phyloP scores from a whole-genome alignment of 92 coral and sea anemone genomes.

The Virgularia gustaviana region DNA sequence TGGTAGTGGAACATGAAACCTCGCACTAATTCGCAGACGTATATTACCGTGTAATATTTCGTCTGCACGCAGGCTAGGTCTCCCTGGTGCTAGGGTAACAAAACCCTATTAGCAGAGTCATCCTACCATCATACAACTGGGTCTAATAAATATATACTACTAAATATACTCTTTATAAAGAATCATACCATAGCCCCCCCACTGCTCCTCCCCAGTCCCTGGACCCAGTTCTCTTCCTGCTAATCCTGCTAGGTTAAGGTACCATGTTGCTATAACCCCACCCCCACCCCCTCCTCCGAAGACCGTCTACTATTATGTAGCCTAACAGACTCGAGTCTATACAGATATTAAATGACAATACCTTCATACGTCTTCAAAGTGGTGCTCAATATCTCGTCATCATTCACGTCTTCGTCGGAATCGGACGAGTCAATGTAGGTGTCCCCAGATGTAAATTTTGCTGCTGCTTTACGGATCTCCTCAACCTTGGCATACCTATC shows the following conservation, averaged over 20 bases:
- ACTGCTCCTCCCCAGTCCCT: slow-evolving; percentile 8
- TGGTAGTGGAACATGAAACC: no score
- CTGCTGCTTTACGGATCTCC: slow-evolving; percentile 61
- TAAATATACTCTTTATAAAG: no score
- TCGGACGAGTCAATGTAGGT: slow-evolving; percentile 77
- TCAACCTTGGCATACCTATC: slow-evolving; percentile 54
- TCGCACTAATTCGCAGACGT: no score
- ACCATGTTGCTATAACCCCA: background rate
- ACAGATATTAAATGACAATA: background rate
- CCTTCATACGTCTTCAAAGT: slow-evolving; percentile 66
- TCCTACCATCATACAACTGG: no score
- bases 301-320: no score
- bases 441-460: slow-evolving; percentile 54
- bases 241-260: background rate
- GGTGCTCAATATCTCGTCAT: slow-evolving; percentile 68
- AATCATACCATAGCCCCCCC: background rate
- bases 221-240: background rate
- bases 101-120: no score
- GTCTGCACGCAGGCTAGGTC: no score
- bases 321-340: background rate
- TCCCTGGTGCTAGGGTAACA: no score
- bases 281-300: no score
- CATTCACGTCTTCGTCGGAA: slow-evolving; percentile 81
- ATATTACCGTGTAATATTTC: no score
- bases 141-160: no score